These are phyloP conservation scores for Unio delphinus DNA, from an alignment of 2,888 invertebrate species.

Conservation along the genomic window DNA sequence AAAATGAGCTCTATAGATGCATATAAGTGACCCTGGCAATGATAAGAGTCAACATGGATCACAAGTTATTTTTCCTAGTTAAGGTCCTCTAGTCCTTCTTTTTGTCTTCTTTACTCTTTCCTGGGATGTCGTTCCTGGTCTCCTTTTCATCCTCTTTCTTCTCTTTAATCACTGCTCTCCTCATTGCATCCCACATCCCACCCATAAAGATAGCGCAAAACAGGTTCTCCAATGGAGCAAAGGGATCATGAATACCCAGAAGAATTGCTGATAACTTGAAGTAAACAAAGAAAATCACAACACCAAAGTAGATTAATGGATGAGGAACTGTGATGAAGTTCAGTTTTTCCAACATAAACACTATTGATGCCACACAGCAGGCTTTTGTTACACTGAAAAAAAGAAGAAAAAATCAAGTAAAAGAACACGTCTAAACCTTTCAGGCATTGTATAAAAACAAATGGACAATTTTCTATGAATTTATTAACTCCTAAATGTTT, in stretches of 20 bases:
- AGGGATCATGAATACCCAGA: conserved; percentile 97
- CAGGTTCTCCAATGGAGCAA: conserved; percentile 98
- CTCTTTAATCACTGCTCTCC: conserved; percentile 82
- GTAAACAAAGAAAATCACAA: conserved; percentile 97
- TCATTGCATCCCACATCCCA: conserved; percentile 97
- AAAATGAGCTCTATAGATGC: no score
- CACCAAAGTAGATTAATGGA: conserved; percentile 96
- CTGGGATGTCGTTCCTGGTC: conserved; percentile 46
- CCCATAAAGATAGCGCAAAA: conserved; percentile 91
- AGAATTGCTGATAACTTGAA: conserved; percentile 96
- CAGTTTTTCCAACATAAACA: conserved; percentile 97
- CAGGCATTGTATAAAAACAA: no score
- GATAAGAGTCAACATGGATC: no score
- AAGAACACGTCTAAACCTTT: background rate
- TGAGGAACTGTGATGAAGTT: conserved; percentile 97
- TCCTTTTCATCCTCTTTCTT: conserved; percentile 54
- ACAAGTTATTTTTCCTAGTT: background rate
- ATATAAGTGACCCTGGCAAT: no score
- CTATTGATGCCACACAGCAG: conserved; percentile 92
- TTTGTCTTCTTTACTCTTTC: conserved; percentile 64
- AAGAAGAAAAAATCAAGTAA: conserved; percentile 46
- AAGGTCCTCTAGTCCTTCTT: conserved; percentile 53
- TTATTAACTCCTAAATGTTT: no score
- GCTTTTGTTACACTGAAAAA: conserved; percentile 93
- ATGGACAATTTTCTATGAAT: no score